Evolutionary conservation across 2,888 invertebrate genomes (phyloP), one percentile per base, ranked within the genome.

Genomic region (Mythimna loreyi): DNA sequence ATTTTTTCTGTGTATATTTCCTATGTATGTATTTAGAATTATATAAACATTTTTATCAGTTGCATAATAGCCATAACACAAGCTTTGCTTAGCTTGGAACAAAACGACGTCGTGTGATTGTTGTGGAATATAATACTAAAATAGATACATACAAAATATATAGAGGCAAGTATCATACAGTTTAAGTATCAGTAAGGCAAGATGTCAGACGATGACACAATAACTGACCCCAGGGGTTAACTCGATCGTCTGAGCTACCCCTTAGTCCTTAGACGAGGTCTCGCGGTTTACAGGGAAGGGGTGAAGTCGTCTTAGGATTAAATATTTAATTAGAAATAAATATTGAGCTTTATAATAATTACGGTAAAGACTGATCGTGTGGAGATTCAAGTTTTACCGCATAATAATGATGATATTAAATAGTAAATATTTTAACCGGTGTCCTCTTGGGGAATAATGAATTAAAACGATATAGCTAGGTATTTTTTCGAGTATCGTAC

Each of bases 191-290:
- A 83, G 45, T 78, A 78, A 84, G 85, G 80, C 75, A 80, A 75
- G 77, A 85, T 79, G 87, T 86, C 82, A 81, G 80, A 71, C 71
- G 85, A 90, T 89, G 91, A 88, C 89, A 93, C 92, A 93, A 93
- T 92, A 92, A 93, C 89, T 91, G 93, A 90, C 92, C 86, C 89
- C 72, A 76, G 87, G 92, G 91, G 88, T 78, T 77, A 75, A 71
- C 61, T 76, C 79, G 84, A 86, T 82, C 89, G 88, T 89, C 92
- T 88, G 80, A 79, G 86, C 87, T 87, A 88, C 88, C 90, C 90
- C 85, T 86, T 85, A 82, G 76, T 90, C 90, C 85, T 86, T 85
- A 83, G 78, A 74, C 76, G 63, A 78, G 58, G 62, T 80, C 59
- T 79, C 50, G 75, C 55, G 75, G 59, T 68, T 67, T 50, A 7